Base-by-base conservation (phyloP, 2,797 vertebrate genomes). In the Phoeniculus purpureus region DNA sequence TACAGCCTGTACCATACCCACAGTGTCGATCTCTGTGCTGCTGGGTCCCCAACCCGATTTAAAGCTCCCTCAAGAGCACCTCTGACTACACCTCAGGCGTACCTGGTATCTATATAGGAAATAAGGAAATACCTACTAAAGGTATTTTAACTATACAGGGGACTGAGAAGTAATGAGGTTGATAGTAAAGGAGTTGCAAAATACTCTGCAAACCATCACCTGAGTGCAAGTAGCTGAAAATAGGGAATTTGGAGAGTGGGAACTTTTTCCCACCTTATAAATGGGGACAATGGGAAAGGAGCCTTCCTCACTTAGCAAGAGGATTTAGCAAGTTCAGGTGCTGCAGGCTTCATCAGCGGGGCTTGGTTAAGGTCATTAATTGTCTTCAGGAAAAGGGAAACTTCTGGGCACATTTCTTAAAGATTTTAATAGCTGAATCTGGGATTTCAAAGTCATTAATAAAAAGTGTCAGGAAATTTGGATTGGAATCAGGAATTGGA, bases 361-460 rank as follows among this genome's bases (percentile, higher is more conserved):
- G 34, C 5, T 1, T 18, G 45, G 56, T 78, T 34, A 74, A 80
- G 12, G 25, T 27, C 5, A 4, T 7, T 81, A 12, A 51, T 55
- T 77, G 77, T 81, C 31, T 79, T 62, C 58, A 73, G 40, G 26
- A 81, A 77, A 91, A 73, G n/a, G 5, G 11, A 60, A 93, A 81
- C 37, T 84, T 87, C 40, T 47, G 51, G 15, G 22, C 64, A 58
- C 3, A 2, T 58, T 88, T 84, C 56, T 71, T 47, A 78, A 89
- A 75, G 47, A 7, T 78, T 55, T 66, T 15, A 52, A 68, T 65
- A 92, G 74, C 6, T 3, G 22, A 55, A 37, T 45, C 25, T 34
- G 4, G n/a, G 50, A 79, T 86, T 94, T 83, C 89, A 81, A 89
- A 87, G 74, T 65, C 37, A 65, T 89, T 81, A 79, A 89, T 27